These are phyloP conservation scores for Peromyscus polionotus DNA, from an alignment of 2,113 vertebrate genomes.

Conservation along the genomic window DNA sequence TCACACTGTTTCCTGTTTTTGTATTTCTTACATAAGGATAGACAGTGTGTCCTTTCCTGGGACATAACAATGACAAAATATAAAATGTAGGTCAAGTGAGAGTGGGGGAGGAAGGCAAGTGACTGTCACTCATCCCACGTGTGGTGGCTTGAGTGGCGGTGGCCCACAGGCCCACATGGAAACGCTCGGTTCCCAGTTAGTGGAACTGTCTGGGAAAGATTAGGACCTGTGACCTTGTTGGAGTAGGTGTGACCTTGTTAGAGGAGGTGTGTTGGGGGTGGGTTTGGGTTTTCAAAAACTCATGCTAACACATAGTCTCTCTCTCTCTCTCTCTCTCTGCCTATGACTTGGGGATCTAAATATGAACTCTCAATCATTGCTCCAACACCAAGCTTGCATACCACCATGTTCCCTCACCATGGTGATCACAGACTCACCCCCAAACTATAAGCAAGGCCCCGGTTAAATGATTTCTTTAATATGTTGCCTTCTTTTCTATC, in stretches of 20 bases:
- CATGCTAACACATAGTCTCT: not conserved
- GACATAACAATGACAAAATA: not conserved
- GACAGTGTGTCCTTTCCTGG: not conserved
- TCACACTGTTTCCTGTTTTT: not conserved
- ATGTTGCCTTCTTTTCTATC: not conserved
- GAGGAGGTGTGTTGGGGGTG: not conserved
- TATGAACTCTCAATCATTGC: not conserved
- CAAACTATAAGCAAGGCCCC: not conserved
- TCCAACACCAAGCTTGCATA: not conserved
- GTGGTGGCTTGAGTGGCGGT: no score
- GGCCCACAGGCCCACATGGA: accelerated
- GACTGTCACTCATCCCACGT: accelerated
- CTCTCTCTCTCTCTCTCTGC: not conserved
- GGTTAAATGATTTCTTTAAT: not conserved
- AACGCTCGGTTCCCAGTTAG: not conserved
- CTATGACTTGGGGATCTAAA: not conserved
- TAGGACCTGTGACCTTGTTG: not conserved
- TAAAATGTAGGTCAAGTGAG: not conserved
- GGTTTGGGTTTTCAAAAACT: not conserved
- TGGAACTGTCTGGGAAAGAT: not conserved
- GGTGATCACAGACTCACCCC: not conserved
- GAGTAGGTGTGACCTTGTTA: not conserved
- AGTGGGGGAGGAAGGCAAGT: not conserved
- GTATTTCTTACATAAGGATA: not conserved
- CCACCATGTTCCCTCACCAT: not conserved